Evolutionary conservation across 2,888 invertebrate species (phyloP).

Genomic region (Spilarctia lutea): DNA sequence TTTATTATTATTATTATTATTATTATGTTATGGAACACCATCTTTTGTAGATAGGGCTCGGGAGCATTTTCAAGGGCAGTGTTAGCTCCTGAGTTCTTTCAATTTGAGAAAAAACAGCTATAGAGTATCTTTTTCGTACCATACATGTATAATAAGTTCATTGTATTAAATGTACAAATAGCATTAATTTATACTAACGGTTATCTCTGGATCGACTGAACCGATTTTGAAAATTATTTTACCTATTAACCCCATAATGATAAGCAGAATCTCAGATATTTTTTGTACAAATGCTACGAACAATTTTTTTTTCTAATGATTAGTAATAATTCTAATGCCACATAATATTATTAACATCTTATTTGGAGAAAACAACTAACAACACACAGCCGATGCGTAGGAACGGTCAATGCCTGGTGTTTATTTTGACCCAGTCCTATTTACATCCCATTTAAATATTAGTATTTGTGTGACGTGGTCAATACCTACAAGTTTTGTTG

Average conservation of each 20-base stretch:
- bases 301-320: not conserved
- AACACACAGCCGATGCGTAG: conserved; percentile 6
- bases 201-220: too few species aligned
- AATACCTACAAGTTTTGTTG: conserved; percentile 4
- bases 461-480: not conserved
- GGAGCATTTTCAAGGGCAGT: not conserved
- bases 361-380: not conserved
- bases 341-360: not conserved
- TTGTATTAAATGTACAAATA: too few species aligned
- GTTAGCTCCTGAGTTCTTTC: not conserved
- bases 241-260: too few species aligned
- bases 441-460: conserved; percentile 4
- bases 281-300: not conserved
- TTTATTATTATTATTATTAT: too few species aligned
- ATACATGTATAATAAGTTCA: too few species aligned
- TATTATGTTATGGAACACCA: not conserved
- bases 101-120: too few species aligned
- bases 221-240: too few species aligned
- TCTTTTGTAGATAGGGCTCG: not conserved
- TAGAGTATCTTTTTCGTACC: too few species aligned
- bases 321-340: not conserved
- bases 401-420: conserved; percentile 22
- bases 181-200: too few species aligned
- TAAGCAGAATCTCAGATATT: not conserved
- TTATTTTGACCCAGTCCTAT: conserved; percentile 21